These are phyloP conservation scores for Plestiodon gilberti DNA, from an alignment of 2,113 vertebrate species.

Conservation along the genomic window DNA sequence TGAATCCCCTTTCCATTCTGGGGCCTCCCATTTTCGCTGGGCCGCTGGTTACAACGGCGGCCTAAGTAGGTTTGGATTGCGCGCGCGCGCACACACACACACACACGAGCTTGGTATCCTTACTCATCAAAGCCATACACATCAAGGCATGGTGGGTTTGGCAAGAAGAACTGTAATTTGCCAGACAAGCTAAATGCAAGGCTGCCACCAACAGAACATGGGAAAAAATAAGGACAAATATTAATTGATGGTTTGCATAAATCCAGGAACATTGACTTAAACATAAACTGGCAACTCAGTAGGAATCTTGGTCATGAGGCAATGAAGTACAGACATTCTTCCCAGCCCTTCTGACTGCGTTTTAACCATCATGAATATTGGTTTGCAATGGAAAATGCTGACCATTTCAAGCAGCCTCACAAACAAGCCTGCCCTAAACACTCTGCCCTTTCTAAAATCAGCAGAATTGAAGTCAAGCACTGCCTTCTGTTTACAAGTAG, in stretches of 20 bases:
- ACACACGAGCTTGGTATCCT: no score
- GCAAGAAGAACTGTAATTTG: not conserved
- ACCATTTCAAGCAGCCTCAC: conserved; percentile 46
- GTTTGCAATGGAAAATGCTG: conserved; percentile 53
- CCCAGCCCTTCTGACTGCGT: conserved; percentile 15
- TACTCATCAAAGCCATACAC: not conserved
- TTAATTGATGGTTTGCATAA: not conserved
- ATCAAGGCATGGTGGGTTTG: not conserved
- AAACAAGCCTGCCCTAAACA: conserved; percentile 26
- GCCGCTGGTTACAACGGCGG: no score
- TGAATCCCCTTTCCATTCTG: no score
- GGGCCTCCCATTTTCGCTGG: no score
- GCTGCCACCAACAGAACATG: not conserved
- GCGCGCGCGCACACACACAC: no score
- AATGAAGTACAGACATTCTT: conserved; percentile 8
- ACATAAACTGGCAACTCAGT: not conserved
- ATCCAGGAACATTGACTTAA: not conserved
- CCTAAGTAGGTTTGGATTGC: no score
- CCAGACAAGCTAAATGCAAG: not conserved
- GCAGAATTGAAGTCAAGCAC: not conserved
- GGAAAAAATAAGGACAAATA: not conserved
- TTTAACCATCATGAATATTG: conserved; percentile 29
- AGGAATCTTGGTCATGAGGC: not conserved
- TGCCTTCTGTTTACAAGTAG: not conserved
- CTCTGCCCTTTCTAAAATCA: conserved; percentile 17